Evolutionary conservation across 2,797 vertebrate species (phyloP), one percentile per base, ranked within the genome.

Genomic region (Brachyalestes nurse): DNA sequence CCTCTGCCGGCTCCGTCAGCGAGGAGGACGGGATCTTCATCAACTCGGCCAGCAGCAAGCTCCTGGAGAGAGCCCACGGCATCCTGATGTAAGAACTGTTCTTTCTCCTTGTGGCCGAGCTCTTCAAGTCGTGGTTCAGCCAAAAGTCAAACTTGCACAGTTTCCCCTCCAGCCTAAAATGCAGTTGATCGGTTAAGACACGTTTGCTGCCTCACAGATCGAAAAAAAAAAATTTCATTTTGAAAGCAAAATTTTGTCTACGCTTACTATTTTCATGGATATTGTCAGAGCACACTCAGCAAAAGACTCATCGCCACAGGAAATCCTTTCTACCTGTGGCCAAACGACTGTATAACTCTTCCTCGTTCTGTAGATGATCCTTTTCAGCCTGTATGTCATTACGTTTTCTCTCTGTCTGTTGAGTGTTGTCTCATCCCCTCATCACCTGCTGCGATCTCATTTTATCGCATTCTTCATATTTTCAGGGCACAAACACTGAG

Each of bases 11-110:
- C 75, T 77, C 96, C 79, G 88, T 93, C 75, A 88, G 95, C 64
- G 97, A 98, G 58, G 97, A 97, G 57, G 97, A 98, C 2, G 96
- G 96, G 16, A 95, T 99, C 89, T 99, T 99, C 0, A 87, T 97
- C 83, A 97, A 96, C 84, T 82, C 96, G 0, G 93, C 96, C 84
- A 97, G 95, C 93, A 98, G 96, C 95, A 99, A 97, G 84, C 95
- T 99, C 55, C 93, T 99, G 83, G 98, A 99, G 90, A 93, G 97
- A 86, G 98, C 98, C 5, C 97, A 98, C 6, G 97, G 97, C 88
- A 98, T 99, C 91, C 96, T 99, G 85, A 99, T 97, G 98, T 99
- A 66, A 66, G 64, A 66, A 0, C 19, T 9, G 17, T 19, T 55
- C 51, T 55, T 19, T 57, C 51, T 57, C 53, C 19, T 12, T 61